Evolutionary conservation across 2,888 invertebrate genomes (phyloP).

Genomic region (Calephelis perditalis): DNA sequence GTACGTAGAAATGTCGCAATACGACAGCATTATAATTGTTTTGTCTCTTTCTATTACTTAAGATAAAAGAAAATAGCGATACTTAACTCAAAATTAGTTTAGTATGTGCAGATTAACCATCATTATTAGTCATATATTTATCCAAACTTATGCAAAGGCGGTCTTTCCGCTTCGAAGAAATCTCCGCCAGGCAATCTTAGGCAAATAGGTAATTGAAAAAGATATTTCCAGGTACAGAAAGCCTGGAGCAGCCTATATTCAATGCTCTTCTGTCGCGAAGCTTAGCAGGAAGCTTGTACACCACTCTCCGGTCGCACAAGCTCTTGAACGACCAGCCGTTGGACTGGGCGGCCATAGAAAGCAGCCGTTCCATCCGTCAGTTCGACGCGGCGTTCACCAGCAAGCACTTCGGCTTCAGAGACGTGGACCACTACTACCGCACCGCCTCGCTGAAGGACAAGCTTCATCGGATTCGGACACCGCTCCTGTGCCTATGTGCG

Average conservation of each 20-base stretch:
- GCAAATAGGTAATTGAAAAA: no score
- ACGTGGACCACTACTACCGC: conserved; percentile 87
- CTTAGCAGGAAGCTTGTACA: neutral
- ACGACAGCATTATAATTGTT: no score
- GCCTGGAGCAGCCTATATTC: conserved; percentile 7
- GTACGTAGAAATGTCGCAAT: no score
- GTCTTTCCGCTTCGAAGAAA: no score
- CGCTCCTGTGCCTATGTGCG: conserved; percentile 84
- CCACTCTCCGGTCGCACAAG: conserved; percentile 1
- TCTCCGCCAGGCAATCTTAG: no score
- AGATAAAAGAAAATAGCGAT: no score
- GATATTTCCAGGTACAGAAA: neutral
- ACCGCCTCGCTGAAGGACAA: conserved; percentile 80
- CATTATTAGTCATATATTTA: no score
- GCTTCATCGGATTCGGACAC: conserved; percentile 51
- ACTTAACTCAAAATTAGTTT: no score
- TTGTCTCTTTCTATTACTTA: no score
- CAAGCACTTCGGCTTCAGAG: conserved; percentile 2
- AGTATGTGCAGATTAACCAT: no score
- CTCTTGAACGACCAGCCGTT: neutral
- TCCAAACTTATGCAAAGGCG: no score
- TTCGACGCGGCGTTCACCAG: conserved; percentile 4
- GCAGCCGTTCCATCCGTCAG: neutral
- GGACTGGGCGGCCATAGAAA: conserved; percentile 3
- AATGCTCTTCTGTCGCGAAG: neutral